Percentiles rank a stretch among this genome's conserved stretches.
Evolutionary conservation across 2,888 invertebrate species (phyloP).

Genomic region (Volucella bombylans): DNA sequence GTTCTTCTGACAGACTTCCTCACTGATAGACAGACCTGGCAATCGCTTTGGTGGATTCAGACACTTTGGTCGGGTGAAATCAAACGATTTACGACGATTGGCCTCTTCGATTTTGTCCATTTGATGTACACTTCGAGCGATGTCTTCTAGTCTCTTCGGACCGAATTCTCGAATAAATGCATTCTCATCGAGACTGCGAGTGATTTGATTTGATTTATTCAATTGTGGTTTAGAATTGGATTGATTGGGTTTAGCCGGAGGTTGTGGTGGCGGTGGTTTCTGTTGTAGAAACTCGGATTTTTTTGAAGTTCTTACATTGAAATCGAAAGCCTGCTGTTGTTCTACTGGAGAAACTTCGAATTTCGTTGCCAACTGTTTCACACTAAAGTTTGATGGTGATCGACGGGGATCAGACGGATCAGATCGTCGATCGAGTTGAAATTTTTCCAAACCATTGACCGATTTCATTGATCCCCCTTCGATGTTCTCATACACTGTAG

Average conservation of each 20-base stretch:
- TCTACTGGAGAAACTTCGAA: slow-evolving; percentile 86
- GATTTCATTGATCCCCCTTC: slow-evolving; percentile 80
- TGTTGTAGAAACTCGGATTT: slow-evolving; percentile 47
- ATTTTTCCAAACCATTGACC: slow-evolving; percentile 59
- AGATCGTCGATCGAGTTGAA: slow-evolving; percentile 73
- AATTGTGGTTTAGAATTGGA: slow-evolving; percentile 80
- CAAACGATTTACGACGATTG: slow-evolving; percentile 84
- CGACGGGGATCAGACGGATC: slow-evolving; percentile 76
- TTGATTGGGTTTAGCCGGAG: slow-evolving; percentile 48
- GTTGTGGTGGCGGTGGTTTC: slow-evolving; percentile 49
- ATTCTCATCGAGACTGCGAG: slow-evolving; percentile 88
- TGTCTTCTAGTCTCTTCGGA: slow-evolving; percentile 79
- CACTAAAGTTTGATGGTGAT: slow-evolving; percentile 83
- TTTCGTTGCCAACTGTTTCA: slow-evolving; percentile 85
- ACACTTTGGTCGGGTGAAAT: slow-evolving; percentile 85
- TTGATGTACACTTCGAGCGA: slow-evolving; percentile 78
- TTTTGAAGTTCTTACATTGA: slow-evolving; percentile 78
- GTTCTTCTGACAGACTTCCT: slow-evolving; percentile 78
- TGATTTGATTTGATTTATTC: slow-evolving; percentile 85
- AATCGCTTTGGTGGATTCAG: slow-evolving; percentile 84
- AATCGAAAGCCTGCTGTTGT: slow-evolving; percentile 84
- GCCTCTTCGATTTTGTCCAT: slow-evolving; percentile 78
- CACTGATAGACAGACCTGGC: slow-evolving; percentile 81
- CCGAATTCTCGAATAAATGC: slow-evolving; percentile 88
- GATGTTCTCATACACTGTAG: slow-evolving; percentile 81